Conservation (phyloP, 2,113 vertebrate genomes). For the Eubucco bourcierii region DNA sequence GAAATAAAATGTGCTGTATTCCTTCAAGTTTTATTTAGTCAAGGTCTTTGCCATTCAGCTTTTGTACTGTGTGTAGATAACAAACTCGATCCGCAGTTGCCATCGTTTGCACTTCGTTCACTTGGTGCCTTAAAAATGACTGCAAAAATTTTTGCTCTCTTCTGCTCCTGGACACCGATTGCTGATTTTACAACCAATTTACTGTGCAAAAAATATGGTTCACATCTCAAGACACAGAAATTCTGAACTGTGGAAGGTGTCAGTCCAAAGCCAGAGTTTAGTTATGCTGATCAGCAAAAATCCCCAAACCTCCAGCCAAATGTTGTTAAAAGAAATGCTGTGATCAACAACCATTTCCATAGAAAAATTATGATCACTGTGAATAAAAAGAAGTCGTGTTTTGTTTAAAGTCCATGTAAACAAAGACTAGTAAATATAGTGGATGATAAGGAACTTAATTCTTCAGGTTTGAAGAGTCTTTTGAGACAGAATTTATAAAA, state of each 20-base stretch:
- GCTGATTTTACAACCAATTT: conserved; percentile 25
- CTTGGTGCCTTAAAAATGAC: conserved; percentile 18
- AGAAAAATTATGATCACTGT: not conserved
- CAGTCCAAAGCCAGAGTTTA: not conserved
- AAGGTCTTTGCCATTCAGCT: not conserved
- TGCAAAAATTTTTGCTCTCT: not conserved
- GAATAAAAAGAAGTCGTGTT: not conserved
- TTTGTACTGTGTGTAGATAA: not conserved
- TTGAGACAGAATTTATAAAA: not conserved
- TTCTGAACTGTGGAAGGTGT: not conserved
- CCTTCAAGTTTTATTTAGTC: not conserved
- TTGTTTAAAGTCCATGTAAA: not conserved
- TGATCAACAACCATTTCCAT: not conserved
- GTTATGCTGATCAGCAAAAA: not conserved
- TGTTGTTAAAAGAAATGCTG: not conserved
- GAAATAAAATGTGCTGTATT: not conserved
- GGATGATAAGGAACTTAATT: not conserved
- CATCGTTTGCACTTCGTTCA: not conserved
- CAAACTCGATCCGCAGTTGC: conserved; percentile 4
- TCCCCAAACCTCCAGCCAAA: not conserved
- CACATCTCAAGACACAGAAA: not conserved
- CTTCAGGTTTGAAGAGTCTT: not conserved
- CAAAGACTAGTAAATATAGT: not conserved
- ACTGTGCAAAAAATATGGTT: conserved; percentile 3
- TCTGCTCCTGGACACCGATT: not conserved